Evolutionary conservation across 2,113 vertebrate species (phyloP), one percentile per base, ranked within the genome.

Genomic region (Apeltes quadracus): DNA sequence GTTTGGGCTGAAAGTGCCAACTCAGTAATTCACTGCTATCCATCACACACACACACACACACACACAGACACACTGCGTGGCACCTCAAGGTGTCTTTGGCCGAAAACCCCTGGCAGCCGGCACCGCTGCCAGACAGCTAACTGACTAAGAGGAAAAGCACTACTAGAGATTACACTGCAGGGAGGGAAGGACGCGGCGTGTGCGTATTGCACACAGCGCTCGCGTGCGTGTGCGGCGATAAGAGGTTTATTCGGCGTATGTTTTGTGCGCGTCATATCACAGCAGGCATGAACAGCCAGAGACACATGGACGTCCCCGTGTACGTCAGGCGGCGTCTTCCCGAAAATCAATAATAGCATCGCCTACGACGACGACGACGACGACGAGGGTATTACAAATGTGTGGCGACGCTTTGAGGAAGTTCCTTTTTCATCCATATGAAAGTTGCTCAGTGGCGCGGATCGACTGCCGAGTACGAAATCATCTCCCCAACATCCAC

Each of bases 81-180:
- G 84, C 90, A 82, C 86, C 84, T 93, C 89, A 92, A 93, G 93
- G 92, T 93, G 92, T 92, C 90, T 93, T 92, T 92, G 91, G 82
- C 68, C 2, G 29, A 29, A 83, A 34, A 34, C 32, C 6, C 65
- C 81, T 83, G 2, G 14, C 72, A 77, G 78, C 82, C 69, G n/a
- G n/a, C n/a, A n/a, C n/a, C 68, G 79, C 64, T 88, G 87, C 89
- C 86, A 90, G 85, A 84, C 75, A 79, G 68, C 85, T 84, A 81
- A 88, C 78, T 54, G 72, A 81, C 85, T 64, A 36, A 75, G 76
- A 76, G 75, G 51, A 88, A 75, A 75, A 83, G 82, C 85, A 87
- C 80, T 89, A 83, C 76, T 65, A 82, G 51, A 90, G 73, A 90
- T 88, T 89, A 84, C 68, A 84, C 79, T 87, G 84, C 85, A 76